Conservation (phyloP, 1,140 invertebrate genomes). For the Heterodera carotae region DNA sequence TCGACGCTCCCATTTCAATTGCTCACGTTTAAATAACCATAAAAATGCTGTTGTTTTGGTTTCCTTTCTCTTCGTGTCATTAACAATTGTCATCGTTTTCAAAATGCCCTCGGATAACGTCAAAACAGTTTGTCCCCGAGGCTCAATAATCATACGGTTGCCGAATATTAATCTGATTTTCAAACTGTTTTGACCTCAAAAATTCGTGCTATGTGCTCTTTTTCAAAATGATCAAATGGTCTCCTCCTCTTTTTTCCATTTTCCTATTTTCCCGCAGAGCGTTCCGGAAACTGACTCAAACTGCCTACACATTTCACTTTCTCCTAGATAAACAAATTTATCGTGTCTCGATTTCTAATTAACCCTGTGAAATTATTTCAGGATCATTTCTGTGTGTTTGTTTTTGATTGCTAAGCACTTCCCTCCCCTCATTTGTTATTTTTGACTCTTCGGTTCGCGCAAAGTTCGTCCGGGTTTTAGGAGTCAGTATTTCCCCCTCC, state of each 20-base stretch:
- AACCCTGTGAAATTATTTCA: neutral
- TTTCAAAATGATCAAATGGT: neutral
- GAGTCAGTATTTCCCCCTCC: no score
- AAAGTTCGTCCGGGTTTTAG: neutral
- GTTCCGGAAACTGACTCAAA: neutral
- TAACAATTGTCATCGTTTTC: no score
- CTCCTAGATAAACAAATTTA: neutral
- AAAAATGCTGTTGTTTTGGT: no score
- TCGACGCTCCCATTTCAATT: slow-evolving; percentile 61
- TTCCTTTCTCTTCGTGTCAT: no score
- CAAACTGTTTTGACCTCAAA: no score
- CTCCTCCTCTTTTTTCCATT: neutral
- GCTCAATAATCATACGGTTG: no score
- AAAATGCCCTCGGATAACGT: no score
- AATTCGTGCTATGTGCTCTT: no score
- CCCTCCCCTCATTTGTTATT: neutral
- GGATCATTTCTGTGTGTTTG: no score
- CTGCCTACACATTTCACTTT: neutral
- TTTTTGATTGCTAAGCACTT: no score
- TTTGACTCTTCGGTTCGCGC: slow-evolving; percentile 1
- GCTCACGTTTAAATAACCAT: slow-evolving; percentile 62
- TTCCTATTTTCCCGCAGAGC: neutral
- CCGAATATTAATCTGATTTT: no score
- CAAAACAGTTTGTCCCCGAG: no score
- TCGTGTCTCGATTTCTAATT: neutral